Percentiles rank a stretch among this genome's conserved stretches.
These are phyloP conservation scores for Arvicanthis niloticus DNA, from an alignment of 2,113 vertebrate genomes.

Conservation along the genomic window DNA sequence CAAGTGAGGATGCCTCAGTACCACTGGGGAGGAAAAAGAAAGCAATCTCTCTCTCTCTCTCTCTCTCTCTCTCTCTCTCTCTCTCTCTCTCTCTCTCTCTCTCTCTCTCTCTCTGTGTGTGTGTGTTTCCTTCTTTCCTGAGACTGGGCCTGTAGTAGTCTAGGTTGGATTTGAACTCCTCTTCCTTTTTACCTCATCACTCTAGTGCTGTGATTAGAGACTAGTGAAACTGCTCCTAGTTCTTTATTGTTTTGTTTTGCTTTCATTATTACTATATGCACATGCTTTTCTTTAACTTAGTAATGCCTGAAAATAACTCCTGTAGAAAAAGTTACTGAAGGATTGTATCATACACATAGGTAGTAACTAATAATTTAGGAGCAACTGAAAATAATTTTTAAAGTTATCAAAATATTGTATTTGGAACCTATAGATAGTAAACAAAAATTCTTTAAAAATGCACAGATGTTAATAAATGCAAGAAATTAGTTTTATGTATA, in stretches of 20 bases:
- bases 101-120: accelerated
- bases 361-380: neutral
- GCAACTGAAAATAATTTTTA: neutral
- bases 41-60: neutral
- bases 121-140: neutral
- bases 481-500: neutral
- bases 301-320: neutral
- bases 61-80: too few relatives aligned
- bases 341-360: neutral
- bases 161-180: neutral
- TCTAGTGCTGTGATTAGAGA: neutral
- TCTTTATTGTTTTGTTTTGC: neutral
- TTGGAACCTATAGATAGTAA: neutral
- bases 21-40: too few relatives aligned
- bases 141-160: neutral
- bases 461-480: neutral
- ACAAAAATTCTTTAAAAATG: neutral
- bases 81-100: neutral
- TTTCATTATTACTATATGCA: neutral
- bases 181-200: neutral
- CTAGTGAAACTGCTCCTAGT: too few relatives aligned
- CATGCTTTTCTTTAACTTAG: neutral
- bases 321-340: neutral
- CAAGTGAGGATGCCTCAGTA: too few relatives aligned
- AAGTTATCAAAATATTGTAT: neutral